Percentiles rank a stretch among this genome's conserved stretches.
Evolutionary conservation across 30 jellyfish, hydroid and myxozoan genomes (phyloP).

Genomic region (Chrysaora quinquecirrha): DNA sequence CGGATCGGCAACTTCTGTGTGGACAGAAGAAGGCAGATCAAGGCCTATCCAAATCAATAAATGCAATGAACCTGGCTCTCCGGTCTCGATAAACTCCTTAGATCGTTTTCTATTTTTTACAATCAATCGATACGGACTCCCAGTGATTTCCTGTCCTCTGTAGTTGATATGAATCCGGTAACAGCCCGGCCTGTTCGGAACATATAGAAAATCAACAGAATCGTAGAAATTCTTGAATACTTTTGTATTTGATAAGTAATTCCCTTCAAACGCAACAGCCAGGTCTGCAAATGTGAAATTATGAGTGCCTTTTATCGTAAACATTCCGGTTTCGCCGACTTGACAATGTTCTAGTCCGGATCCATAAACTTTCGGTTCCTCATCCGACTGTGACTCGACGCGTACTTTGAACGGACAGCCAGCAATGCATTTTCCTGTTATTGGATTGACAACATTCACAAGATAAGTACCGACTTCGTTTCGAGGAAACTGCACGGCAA

Average conservation of each 20-base stretch:
- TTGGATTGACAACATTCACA: slow-evolving; percentile 59
- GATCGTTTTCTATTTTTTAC: slow-evolving; percentile 40
- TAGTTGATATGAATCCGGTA: slow-evolving; percentile 71
- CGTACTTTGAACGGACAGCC: slow-evolving; percentile 81
- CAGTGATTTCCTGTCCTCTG: slow-evolving; percentile 56
- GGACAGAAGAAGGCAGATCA: slow-evolving; percentile 12
- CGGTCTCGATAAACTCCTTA: not conserved
- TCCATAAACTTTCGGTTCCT: slow-evolving; percentile 68
- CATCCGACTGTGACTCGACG: slow-evolving; percentile 55
- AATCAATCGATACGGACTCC: slow-evolving; percentile 74
- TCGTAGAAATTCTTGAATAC: slow-evolving; percentile 71
- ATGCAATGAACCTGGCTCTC: slow-evolving; percentile 32
- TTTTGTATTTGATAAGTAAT: slow-evolving; percentile 25
- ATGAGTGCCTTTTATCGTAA: slow-evolving; percentile 59
- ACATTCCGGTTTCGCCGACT: slow-evolving; percentile 72
- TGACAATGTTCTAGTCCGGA: slow-evolving; percentile 65
- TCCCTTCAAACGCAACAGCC: slow-evolving; percentile 77
- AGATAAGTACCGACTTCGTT: slow-evolving; percentile 73
- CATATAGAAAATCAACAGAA: slow-evolving; percentile 78
- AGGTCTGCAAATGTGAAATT: slow-evolving; percentile 51
- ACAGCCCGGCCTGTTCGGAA: slow-evolving; percentile 67
- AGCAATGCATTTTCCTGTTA: slow-evolving; percentile 60
- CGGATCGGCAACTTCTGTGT: slow-evolving; percentile 53
- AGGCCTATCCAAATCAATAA: slow-evolving; percentile 68
- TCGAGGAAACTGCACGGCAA: slow-evolving; percentile 79